Evolutionary conservation across 2,888 invertebrate species (phyloP), one percentile per base, ranked within the genome.

Genomic region (Lepetodrilus schrolli): DNA sequence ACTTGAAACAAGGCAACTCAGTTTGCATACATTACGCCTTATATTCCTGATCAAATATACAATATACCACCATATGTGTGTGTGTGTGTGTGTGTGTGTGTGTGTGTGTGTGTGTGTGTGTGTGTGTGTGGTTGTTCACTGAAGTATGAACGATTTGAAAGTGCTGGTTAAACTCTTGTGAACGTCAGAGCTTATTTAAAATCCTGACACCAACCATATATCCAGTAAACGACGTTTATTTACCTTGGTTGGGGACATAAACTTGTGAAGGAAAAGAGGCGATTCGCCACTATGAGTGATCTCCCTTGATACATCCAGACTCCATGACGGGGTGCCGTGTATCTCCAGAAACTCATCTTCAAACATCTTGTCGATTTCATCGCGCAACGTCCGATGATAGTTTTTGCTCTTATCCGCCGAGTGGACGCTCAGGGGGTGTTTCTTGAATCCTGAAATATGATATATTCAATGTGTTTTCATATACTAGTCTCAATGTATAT

Each of bases 261-360:
- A 76, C 48, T 82, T 82, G 26, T 84, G 80, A 21, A 81, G 73
- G 65, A 84, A 80, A 36, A 87, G 79, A 2, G 86, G 85, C 0
- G 84, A 86, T 72, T 86, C 86, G 66, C 85, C 86, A 34, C 83
- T 84, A 74, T 84, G 83, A 38, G 82, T 82, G 36, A 82, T 77
- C 58, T 84, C 83, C 68, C 75, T 79, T 75, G 80, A 84, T 0
- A 82, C 80, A 3, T 82, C 82, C 21, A 78, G 66, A 3, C 83
- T 77, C 86, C 86, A 87, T 10, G 78, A 74, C 38, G 87, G 87
- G n/a, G 86, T 80, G 49, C 80, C 81, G 17, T 80, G 80, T 30
- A 66, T 66, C 49, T 83, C 83, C 8, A 78, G 47, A 7, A 79
- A 78, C 36, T 85, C 84, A 5, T 82, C 78, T n/a, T 79, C 78